Evolutionary conservation across 2,797 vertebrate genomes (phyloP), one percentile per base, ranked within the genome.

Genomic region (Linurgus olivaceus): DNA sequence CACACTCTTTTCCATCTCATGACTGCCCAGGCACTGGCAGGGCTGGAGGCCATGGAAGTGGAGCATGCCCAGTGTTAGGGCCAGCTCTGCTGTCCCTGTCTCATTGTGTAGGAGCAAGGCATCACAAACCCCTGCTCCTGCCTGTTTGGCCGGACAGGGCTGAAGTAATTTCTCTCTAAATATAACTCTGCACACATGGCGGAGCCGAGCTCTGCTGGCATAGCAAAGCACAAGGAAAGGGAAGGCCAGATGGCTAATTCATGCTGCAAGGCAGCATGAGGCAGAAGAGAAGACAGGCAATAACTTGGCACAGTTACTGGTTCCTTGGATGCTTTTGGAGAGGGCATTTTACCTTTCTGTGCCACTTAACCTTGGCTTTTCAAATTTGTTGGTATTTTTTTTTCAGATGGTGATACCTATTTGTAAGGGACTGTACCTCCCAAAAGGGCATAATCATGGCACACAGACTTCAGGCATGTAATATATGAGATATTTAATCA

Each of bases 181-280:
- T 90, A 93, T 92, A 96, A 50, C 51, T 92, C 37, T 18, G 68
- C 2, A 1, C 57, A 67, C 12, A 23, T 57, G 62, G 57, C 55
- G 45, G 65, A 93, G 51, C 67, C 0, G 7, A 93, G 85, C 65
- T 86, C 70, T 25, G 5, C 73, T 92, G 88, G 92, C 90, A 70
- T 23, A 93, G 86, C 51, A 68, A 90, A 95, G 85, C 76, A 66
- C 48, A 58, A 88, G 79, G 23, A 51, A 90, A 85, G 40, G 26
- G 61, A 79, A 90, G 94, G 90, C 88, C 95, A 95, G 90, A 92
- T 96, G 95, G 92, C 73, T 86, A 73, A 72, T 90, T 88, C 77
- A 50, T 50, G 86, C 77, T 94, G 94, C 82, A 93, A 95, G 75
- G 59, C 88, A 94, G 77, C 63, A 81, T 66, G 90, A 92, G 63